These are phyloP conservation scores for Takifugu flavidus DNA, from an alignment of 2,113 vertebrate species.

Conservation along the genomic window DNA sequence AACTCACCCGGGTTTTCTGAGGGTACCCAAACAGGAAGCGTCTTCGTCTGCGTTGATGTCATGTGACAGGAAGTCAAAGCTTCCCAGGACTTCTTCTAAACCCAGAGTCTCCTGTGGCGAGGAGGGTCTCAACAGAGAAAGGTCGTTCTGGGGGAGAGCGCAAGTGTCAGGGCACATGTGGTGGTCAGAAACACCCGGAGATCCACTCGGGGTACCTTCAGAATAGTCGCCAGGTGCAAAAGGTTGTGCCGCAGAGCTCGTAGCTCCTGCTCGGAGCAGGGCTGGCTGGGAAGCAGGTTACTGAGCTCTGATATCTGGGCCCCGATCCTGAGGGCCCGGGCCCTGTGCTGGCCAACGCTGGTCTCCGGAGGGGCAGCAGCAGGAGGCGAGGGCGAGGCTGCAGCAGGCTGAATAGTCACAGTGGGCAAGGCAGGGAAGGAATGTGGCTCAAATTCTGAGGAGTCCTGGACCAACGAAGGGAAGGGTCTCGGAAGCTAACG, in stretches of 20 bases:
- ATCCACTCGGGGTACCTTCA: too few species aligned
- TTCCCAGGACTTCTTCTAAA: constrained; percentile 87
- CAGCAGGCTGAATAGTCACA: not conserved
- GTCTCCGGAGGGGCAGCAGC: constrained; percentile 7
- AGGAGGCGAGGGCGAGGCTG: not conserved
- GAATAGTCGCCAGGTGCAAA: too few species aligned
- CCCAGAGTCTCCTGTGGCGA: constrained; percentile 84
- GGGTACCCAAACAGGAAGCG: constrained; percentile 77
- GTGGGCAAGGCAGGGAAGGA: not conserved
- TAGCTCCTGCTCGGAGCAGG: too few species aligned
- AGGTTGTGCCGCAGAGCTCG: too few species aligned
- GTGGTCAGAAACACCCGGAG: too few species aligned
- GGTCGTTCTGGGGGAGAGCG: constrained; percentile 62
- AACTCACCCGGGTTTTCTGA: constrained; percentile 79
- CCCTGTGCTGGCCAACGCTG: constrained; percentile 25
- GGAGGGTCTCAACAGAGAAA: constrained; percentile 54
- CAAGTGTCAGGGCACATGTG: too few species aligned
- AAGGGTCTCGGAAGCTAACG: not conserved
- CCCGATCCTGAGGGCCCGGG: constrained; percentile 57
- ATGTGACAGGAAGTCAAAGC: constrained; percentile 87
- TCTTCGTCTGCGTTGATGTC: constrained; percentile 84
- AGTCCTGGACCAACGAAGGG: constrained; percentile 26
- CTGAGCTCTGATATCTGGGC: constrained; percentile 40
- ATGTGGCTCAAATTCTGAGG: constrained; percentile 1
- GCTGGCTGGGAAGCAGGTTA: too few species aligned